These are phyloP conservation scores for Hololepta plana DNA, from an alignment of 2,888 invertebrate species.

Conservation along the genomic window DNA sequence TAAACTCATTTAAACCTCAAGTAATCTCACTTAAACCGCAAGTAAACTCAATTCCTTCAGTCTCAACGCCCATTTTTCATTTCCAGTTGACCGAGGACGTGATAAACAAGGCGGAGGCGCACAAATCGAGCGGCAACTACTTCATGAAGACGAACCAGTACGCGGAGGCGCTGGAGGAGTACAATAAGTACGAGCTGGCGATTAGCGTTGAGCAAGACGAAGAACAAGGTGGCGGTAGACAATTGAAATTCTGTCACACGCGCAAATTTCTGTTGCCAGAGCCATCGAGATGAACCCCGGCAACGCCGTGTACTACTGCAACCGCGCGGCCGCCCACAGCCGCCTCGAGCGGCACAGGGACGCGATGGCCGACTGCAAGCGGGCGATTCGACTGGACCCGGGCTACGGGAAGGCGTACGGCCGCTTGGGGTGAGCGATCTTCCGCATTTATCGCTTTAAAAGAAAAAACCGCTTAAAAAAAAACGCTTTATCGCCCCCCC, in stretches of 20 bases:
- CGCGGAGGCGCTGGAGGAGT: constrained; percentile 65
- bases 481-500: neutral
- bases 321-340: constrained; percentile 90
- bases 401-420: constrained; percentile 92
- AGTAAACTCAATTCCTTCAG: no score
- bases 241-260: constrained; percentile 5
- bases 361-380: constrained; percentile 81
- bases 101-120: constrained; percentile 55
- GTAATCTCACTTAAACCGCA: no score
- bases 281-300: constrained; percentile 74
- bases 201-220: neutral
- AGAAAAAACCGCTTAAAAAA: neutral
- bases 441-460: constrained; percentile 2
- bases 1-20: no score
- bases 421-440: constrained; percentile 47
- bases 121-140: constrained; percentile 76
- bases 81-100: constrained; percentile 30
- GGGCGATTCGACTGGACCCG: constrained; percentile 75
- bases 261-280: constrained; percentile 32
- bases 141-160: constrained; percentile 74
- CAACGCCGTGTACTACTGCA: constrained; percentile 93
- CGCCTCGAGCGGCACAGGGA: constrained; percentile 68
- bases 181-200: constrained; percentile 38
- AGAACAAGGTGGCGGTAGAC: constrained; percentile 4
- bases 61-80: no score